Percentiles rank a stretch among this genome's conserved stretches.
These are phyloP conservation scores for Cyphomyrus plagiostoma DNA, from an alignment of 2,113 vertebrate genomes.

Conservation along the genomic window DNA sequence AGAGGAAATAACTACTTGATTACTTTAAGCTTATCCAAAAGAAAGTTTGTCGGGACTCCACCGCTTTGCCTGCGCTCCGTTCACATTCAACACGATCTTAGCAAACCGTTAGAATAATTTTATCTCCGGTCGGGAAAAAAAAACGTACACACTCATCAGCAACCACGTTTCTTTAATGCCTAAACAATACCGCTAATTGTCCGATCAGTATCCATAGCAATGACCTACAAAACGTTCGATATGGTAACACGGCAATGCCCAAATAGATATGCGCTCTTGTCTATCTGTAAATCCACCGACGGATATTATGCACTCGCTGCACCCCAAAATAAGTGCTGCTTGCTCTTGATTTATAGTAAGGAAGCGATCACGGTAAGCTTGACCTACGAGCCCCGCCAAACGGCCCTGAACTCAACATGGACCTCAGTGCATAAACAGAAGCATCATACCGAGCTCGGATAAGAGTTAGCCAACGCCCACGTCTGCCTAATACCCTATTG, in stretches of 20 bases:
- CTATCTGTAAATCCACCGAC: background rate
- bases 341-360: background rate
- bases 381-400: conserved; percentile 61
- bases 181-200: background rate
- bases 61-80: background rate
- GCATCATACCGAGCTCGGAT: conserved; percentile 36
- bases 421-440: conserved; percentile 51
- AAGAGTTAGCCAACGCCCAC: conserved; percentile 38
- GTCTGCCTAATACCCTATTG: conserved; percentile 27
- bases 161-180: background rate
- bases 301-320: background rate
- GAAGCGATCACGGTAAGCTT: conserved; percentile 32
- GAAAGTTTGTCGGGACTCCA: background rate
- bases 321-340: background rate
- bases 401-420: conserved; percentile 65
- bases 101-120: background rate
- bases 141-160: background rate
- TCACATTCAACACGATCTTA: background rate
- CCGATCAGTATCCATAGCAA: conserved; percentile 3
- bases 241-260: background rate
- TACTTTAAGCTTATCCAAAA: background rate
- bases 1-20: background rate
- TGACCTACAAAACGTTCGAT: conserved; percentile 21
- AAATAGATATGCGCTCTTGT: background rate
- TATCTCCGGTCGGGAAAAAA: background rate